Conservation (phyloP, 2,797 vertebrate genomes). For the Xerus rutilus region DNA sequence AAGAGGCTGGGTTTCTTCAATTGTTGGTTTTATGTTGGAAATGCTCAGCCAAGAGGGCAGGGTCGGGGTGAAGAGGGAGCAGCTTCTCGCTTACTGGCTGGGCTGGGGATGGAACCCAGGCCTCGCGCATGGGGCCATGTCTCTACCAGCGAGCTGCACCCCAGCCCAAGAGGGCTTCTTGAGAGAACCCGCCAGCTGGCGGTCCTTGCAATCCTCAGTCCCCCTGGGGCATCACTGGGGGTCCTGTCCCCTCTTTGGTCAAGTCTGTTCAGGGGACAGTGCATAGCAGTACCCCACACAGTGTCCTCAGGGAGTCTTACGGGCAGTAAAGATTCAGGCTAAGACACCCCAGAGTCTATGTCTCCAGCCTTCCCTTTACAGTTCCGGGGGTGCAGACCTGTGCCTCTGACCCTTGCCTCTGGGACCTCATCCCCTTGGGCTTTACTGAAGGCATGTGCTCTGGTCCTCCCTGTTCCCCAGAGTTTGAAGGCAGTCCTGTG, state of each 20-base stretch:
- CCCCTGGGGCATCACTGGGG: accelerated
- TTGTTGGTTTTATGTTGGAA: neutral
- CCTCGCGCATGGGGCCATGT: neutral
- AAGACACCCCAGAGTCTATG: neutral
- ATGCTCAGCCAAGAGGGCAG: neutral
- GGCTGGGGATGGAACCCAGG: neutral
- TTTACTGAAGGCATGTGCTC: neutral
- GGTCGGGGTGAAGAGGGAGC: neutral
- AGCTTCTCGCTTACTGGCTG: too few species aligned
- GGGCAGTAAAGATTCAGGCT: neutral
- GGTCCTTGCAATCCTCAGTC: neutral
- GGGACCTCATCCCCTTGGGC: neutral
- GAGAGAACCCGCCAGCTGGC: neutral
- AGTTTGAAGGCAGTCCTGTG: neutral
- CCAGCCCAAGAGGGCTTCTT: neutral
- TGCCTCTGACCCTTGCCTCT: too few species aligned
- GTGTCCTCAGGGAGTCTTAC: neutral
- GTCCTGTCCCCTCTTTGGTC: neutral
- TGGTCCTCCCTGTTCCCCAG: neutral
- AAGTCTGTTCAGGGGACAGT: neutral
- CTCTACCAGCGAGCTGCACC: neutral
- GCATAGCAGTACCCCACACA: too few species aligned
- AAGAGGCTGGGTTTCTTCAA: neutral
- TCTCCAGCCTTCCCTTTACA: neutral
- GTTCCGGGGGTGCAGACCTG: too few species aligned